Percentiles rank a stretch among this genome's conserved stretches.
Conservation (phyloP, 2,888 invertebrate genomes). For the Caenorhabditis japonica region DNA sequence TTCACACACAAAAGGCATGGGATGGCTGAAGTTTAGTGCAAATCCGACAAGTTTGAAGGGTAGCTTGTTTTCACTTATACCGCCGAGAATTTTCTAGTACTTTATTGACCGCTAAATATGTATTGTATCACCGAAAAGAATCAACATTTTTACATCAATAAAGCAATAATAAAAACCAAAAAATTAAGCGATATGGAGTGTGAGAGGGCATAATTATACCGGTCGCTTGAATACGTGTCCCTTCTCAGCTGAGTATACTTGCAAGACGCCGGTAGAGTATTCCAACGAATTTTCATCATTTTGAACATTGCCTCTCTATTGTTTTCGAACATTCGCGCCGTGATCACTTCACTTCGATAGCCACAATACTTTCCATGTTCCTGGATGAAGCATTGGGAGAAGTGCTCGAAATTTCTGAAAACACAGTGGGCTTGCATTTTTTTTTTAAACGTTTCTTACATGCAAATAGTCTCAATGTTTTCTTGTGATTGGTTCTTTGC, state of each 20-base stretch:
- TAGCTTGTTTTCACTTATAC: too few species aligned
- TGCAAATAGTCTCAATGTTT: slow-evolving; percentile 59
- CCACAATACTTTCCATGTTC: slow-evolving; percentile 64
- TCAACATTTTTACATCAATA: too few species aligned
- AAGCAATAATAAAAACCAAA: slow-evolving; percentile 11
- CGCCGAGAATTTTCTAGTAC: too few species aligned
- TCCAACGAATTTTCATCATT: slow-evolving; percentile 64
- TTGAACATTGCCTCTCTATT: slow-evolving; percentile 63
- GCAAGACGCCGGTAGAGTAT: slow-evolving; percentile 54
- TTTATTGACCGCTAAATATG: too few species aligned
- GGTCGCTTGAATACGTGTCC: slow-evolving; percentile 56
- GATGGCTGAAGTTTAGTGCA: too few species aligned
- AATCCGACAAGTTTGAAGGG: too few species aligned
- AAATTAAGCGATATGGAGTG: slow-evolving; percentile 6
- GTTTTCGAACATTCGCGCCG: slow-evolving; percentile 60
- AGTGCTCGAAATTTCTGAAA: slow-evolving; percentile 57
- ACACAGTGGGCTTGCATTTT: not conserved
- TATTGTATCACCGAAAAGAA: too few species aligned
- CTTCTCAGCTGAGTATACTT: slow-evolving; percentile 56
- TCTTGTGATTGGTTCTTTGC: slow-evolving; percentile 57
- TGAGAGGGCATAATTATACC: slow-evolving; percentile 6
- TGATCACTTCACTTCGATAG: slow-evolving; percentile 58
- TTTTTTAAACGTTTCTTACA: slow-evolving; percentile 17
- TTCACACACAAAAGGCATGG: too few species aligned
- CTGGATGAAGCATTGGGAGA: slow-evolving; percentile 55